phyloP scores from a whole-genome alignment of 30 jellyfish, hydroid and myxozoan genomes.

The Rhopilema esculentum region DNA sequence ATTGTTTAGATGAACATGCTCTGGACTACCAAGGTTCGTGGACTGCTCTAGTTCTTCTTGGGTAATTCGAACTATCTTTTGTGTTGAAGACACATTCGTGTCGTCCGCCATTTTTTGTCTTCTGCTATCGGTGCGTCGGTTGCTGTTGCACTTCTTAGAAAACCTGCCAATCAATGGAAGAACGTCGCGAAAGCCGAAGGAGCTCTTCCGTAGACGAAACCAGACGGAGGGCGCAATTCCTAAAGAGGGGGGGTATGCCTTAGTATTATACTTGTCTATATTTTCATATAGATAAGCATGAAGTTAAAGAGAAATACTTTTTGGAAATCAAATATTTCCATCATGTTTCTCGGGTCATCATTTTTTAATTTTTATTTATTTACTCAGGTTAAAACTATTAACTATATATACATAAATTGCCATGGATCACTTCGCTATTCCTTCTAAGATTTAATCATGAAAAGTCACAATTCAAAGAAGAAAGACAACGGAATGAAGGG shows the following conservation, averaged over 20 bases:
- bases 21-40: not conserved
- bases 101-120: conserved; percentile 24
- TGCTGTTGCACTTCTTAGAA: conserved; percentile 24
- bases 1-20: not conserved
- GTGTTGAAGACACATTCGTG: not conserved
- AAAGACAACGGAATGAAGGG: too few species aligned
- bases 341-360: too few species aligned
- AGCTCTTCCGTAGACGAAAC: not conserved
- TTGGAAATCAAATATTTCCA: too few species aligned
- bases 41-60: conserved; percentile 18
- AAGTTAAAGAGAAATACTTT: too few species aligned
- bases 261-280: too few species aligned
- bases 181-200: not conserved
- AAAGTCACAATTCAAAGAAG: too few species aligned
- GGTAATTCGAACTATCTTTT: conserved; percentile 9
- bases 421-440: too few species aligned
- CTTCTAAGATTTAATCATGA: too few species aligned
- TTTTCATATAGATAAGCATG: too few species aligned
- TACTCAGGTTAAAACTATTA: too few species aligned
- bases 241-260: not conserved
- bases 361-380: too few species aligned
- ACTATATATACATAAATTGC: too few species aligned
- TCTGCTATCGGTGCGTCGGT: conserved; percentile 3
- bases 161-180: not conserved
- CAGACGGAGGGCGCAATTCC: not conserved